Evolutionary conservation across 1,140 invertebrate genomes (phyloP).

Genomic region (Campoletis sonorensis): DNA sequence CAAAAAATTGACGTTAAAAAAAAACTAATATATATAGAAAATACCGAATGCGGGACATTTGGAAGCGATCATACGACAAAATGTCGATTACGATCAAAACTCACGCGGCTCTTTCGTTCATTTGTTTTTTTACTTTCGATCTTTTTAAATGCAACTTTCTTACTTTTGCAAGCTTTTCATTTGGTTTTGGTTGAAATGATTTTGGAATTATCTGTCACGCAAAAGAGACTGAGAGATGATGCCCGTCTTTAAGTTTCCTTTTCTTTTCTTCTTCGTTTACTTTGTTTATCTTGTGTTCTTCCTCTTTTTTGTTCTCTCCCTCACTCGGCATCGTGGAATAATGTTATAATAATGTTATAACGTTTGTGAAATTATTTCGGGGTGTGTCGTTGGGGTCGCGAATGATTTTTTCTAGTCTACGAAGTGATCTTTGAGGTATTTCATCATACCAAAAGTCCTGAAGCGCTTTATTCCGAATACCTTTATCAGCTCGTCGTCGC

Average conservation of each 20-base stretch:
- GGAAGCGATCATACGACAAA: constrained; percentile 58
- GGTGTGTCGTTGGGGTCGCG: constrained; percentile 44
- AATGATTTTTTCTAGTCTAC: constrained; percentile 78
- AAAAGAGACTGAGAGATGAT: constrained; percentile 60
- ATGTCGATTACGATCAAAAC: neutral
- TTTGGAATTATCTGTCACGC: constrained; percentile 57
- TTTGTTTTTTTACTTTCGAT: constrained; percentile 33
- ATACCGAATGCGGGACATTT: constrained; percentile 4
- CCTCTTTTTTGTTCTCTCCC: constrained; percentile 19
- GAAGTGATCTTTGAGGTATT: constrained; percentile 94
- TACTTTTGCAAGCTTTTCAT: constrained; percentile 46
- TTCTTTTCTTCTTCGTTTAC: neutral
- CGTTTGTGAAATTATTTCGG: constrained; percentile 52
- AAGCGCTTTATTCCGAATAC: constrained; percentile 94
- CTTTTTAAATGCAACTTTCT: constrained; percentile 17
- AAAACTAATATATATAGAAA: too few species aligned
- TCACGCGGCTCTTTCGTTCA: constrained; percentile 1
- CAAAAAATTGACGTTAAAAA: too few species aligned
- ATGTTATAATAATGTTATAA: constrained; percentile 66
- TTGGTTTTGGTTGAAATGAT: constrained; percentile 46
- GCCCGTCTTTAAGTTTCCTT: neutral
- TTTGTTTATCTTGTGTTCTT: too few species aligned
- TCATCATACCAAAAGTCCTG: constrained; percentile 96
- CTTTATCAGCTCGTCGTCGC: constrained; percentile 92
- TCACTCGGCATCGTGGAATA: constrained; percentile 58